Base-by-base conservation (phyloP, 2,888 invertebrate species). In the Trichacis sp. region DNA sequence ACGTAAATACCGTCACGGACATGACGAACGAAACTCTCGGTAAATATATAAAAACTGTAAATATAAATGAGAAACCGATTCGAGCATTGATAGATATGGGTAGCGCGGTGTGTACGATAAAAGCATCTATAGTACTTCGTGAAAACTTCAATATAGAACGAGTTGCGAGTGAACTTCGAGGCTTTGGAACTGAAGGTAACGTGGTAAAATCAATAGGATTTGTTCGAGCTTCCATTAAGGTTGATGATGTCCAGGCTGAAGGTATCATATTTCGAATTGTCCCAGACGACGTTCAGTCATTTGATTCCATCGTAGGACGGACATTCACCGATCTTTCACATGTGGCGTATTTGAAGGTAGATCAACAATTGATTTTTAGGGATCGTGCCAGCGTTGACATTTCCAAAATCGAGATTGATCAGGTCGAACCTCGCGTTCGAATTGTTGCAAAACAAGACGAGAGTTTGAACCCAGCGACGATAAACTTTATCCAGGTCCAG, bases 71-170 rank as follows among this genome's bases (percentile, higher is more conserved):
- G 11, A 5, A 40, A 5, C 40, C 4, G 8, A 40, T 40, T 2
- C 2, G 14, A 4, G 60, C 68, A 1, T 60, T 64, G 64, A 63
- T 71, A n/a, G 67, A 71, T 50, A 40, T 66, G 0, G 67, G 68
- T 2, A 67, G 68, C 30, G 59, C 65, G 14, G 67, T 57, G 3
- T 67, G 67, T 36, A 71, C 71, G 5, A 63, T 69, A 4, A 69
- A 60, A 45, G 60, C 69, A 9, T 38, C 63, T 14, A 20, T 12
- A 8, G 61, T 66, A 8, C 40, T 66, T 3, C 33, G 38, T 1
- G 43, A 58, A 8, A 24, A 14, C 18, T 56, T 56, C n/a, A 20
- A 42, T 1, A 18, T 69, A 0, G 24, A 51, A 17, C 30, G 51
- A 8, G 8, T 42, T 1, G 45, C 61, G 1, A 49, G 43, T n/a